These are phyloP conservation scores for Cavia porcellus DNA, from an alignment of 2,113 vertebrate species.

Conservation along the genomic window DNA sequence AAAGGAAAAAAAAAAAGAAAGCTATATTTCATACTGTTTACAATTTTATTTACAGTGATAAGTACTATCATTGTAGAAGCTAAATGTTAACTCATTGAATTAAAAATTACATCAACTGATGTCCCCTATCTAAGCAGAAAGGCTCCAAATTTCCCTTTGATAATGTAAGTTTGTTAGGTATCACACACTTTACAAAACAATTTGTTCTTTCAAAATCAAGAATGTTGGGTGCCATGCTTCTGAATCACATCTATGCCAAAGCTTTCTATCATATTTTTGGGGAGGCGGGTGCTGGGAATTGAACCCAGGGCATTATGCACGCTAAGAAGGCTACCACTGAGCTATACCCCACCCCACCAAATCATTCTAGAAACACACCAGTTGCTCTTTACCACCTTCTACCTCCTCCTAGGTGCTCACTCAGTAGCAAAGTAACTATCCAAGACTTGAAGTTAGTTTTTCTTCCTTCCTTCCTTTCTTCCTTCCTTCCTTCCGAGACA, in stretches of 20 bases:
- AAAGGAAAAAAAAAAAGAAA: not conserved
- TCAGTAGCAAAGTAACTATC: not conserved
- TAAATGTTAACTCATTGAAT: slow-evolving; percentile 21
- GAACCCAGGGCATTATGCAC: not conserved
- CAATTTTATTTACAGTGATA: slow-evolving; percentile 9
- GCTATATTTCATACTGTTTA: not conserved
- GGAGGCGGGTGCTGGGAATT: not conserved
- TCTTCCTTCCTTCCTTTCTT: not conserved
- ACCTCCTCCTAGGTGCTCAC: not conserved
- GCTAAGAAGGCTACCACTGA: not conserved
- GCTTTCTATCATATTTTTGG: not conserved
- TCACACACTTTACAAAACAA: not conserved
- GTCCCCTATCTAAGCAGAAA: slow-evolving; percentile 25
- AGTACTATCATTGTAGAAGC: not conserved
- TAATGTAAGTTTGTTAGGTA: not conserved
- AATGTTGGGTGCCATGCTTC: not conserved
- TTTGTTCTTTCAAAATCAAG: not conserved
- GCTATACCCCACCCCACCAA: not conserved
- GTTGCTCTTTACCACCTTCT: not conserved
- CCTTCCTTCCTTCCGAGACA: not conserved
- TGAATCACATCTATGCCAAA: not conserved
- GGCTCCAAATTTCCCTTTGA: not conserved
- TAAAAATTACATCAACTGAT: not conserved
- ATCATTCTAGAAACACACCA: not conserved
- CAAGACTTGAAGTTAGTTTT: not conserved